Base-by-base conservation (phyloP, 2,797 vertebrate species). In the Melanotaenia nigrans region DNA sequence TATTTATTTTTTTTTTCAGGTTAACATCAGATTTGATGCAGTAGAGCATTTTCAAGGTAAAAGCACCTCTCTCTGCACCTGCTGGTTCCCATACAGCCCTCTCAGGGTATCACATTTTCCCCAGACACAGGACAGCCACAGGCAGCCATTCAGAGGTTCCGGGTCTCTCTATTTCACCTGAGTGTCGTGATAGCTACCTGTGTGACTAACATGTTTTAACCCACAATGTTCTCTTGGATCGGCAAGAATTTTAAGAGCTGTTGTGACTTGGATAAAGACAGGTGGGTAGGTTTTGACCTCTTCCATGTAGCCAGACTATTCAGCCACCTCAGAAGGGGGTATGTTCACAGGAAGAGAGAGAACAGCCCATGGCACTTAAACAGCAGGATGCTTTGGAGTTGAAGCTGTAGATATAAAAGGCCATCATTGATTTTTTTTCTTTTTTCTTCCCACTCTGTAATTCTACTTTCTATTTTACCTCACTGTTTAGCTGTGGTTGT, bases 371-470 rank as follows among this genome's bases (percentile, higher is more conserved):
- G 79, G 91, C 91, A 92, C 88, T 93, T 83, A 82, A 93, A 68
- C 93, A 88, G 92, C 91, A 62, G 92, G 92, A 85, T 33, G 71
- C 86, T 79, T 75, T 83, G 82, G 81, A 90, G 87, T 79, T 71
- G 77, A 78, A 83, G 77, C 89, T 79, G 88, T 81, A 87, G 78
- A 82, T 83, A 83, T 85, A 93, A 92, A 72, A 89, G 89, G 88
- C 82, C 90, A 90, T n/a, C 69, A 93, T 93, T 88, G 90, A 93
- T 90, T 88, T 88, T 84, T 24, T 88, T 86, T 86, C 81, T 13
- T 32, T 32, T 32, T 32, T 32, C 6, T 32, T 18, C 73, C 77
- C 66, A 42, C 71, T 83, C 47, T 78, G 65, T 75, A 65, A 55
- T 78, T 77, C 84, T 81, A 84, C 73, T 74, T 79, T 66, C 62